Percentiles rank a stretch among this genome's conserved stretches.
phyloP scores from a whole-genome alignment of 2,797 vertebrate species.

The Anas capensis region DNA sequence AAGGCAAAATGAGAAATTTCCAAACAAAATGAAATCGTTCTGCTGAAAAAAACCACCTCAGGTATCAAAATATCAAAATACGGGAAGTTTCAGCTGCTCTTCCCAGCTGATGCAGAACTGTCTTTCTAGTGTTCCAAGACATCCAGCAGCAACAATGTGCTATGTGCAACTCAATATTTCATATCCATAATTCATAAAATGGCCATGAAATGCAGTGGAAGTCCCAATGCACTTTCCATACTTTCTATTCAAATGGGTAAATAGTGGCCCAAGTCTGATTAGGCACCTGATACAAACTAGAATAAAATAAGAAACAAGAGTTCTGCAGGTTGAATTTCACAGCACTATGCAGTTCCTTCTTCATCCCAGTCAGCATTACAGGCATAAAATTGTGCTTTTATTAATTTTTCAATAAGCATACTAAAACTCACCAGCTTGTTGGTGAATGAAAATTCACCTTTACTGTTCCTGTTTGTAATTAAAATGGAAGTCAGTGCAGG shows the following conservation, averaged over 20 bases:
- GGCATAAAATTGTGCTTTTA: no score
- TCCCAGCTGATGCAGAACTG: neutral
- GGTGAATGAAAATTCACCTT: neutral
- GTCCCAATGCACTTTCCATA: neutral
- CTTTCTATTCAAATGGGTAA: neutral
- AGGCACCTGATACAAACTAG: neutral
- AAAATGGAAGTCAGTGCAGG: neutral
- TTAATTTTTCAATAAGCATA: neutral
- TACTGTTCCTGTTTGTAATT: neutral
- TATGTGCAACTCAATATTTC: neutral
- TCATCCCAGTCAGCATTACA: neutral
- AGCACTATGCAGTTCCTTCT: neutral
- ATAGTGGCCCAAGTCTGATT: neutral
- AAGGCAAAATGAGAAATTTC: neutral
- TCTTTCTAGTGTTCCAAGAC: neutral
- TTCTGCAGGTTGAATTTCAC: neutral
- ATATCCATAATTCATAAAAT: neutral
- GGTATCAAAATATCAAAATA: neutral
- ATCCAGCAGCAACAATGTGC: neutral
- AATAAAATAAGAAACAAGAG: neutral
- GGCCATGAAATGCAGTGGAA: neutral
- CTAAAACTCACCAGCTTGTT: neutral
- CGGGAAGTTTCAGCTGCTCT: neutral
- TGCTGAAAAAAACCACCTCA: neutral
- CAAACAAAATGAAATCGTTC: neutral